These are phyloP conservation scores for Parus major DNA, from an alignment of 2,113 vertebrate species.

Conservation along the genomic window DNA sequence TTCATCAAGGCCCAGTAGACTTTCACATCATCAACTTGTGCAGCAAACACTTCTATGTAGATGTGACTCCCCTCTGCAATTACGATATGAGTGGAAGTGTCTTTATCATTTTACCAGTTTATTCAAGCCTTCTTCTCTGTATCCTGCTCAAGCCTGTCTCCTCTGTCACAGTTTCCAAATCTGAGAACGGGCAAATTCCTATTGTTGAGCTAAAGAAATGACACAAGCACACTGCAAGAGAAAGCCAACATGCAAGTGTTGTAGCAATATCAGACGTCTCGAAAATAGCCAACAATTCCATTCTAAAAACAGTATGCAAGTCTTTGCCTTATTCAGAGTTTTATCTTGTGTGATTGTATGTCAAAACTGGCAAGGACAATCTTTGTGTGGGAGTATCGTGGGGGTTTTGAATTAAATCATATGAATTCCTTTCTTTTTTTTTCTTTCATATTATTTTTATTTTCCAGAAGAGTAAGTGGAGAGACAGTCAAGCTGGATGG, in stretches of 20 bases:
- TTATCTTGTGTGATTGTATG: background rate
- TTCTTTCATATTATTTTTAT: constrained; percentile 48
- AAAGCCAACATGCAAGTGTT: background rate
- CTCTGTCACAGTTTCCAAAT: background rate
- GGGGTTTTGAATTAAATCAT: constrained; percentile 15
- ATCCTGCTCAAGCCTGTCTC: background rate
- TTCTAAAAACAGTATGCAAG: background rate
- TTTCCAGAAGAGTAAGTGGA: constrained; percentile 56
- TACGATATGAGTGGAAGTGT: background rate
- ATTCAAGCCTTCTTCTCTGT: background rate
- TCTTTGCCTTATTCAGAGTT: constrained; percentile 46
- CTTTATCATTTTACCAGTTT: background rate
- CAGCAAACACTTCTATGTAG: background rate
- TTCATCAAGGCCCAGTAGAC: background rate
- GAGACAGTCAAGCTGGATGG: constrained; percentile 49
- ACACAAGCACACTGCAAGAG: background rate
- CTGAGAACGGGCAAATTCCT: background rate
- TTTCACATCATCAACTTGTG: background rate
- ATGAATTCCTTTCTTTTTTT: constrained; percentile 36
- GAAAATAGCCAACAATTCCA: background rate
- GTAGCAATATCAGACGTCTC: background rate
- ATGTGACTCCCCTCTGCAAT: background rate
- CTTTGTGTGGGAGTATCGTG: constrained; percentile 27
- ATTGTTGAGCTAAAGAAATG: background rate
- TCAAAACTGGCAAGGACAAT: constrained; percentile 34